Evolutionary conservation across 2,888 invertebrate species (phyloP), one percentile per base, ranked within the genome.

Genomic region (Steinernema scapterisci): DNA sequence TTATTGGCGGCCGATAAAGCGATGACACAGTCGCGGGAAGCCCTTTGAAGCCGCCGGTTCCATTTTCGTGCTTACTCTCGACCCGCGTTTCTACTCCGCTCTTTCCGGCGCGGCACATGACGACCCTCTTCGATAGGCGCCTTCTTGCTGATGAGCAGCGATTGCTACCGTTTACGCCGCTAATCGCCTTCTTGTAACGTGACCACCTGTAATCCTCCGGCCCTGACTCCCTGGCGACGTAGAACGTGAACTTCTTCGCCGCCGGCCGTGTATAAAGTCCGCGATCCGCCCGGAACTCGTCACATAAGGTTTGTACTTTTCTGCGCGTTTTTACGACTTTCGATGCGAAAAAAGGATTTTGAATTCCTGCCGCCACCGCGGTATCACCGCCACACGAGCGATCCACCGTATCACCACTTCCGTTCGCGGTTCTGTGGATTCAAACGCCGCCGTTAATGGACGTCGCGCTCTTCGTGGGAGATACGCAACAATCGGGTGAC

Each of bases 1-100:
- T 63, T 63, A 63, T 63, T 21, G 63, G 38, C 38, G 38, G 38
- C 25, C 63, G 63, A 63, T 63, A 63, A 31, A 21, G 63, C 63
- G 63, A 63, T 63, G 63, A 63, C 63, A 38, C 63, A 63, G 48
- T 3, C 63, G 63, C 63, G 63, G 63, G n/a, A n/a, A n/a, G 63
- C 31, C 31, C 31, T 63, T 63, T 63, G 63, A 25, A 25, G 63
- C 13, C 63, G 63, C 13, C 7, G 63, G 7, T 63, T 63, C 63
- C 63, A 11, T 38, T 38, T 38, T 31, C 31, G 7, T 13, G 11
- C 16, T 63, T 31, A 63, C 63, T 7, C 27, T 63, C 63, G 3
- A 16, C 16, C 6, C 54, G 21, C 54, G 19, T 23, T 25, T 52
- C 52, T 23, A 21, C 21, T 11, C 11, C 9, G 63, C 54, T 54